A percentile compares a stretch with the other conserved stretches of the same genome.
Conservation (phyloP, 1,140 invertebrate genomes). For the Drosophila yakuba region DNA sequence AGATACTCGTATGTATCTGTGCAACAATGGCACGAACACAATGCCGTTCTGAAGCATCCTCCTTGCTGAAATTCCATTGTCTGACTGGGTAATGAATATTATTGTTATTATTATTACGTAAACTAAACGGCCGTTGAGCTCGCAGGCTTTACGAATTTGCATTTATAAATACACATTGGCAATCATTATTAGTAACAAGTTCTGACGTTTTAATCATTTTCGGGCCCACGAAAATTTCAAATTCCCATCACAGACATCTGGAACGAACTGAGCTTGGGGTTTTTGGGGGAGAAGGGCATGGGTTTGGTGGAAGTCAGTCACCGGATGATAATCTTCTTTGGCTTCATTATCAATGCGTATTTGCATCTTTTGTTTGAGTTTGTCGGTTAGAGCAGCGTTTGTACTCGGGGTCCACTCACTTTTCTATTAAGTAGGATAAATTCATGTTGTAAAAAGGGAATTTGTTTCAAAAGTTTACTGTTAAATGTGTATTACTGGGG, state of each 20-base stretch:
- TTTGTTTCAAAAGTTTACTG: background rate
- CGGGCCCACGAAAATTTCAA: constrained; percentile 49
- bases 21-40: constrained; percentile 16
- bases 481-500: too few species aligned
- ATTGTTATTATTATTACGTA: constrained; percentile 65
- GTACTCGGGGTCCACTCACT: constrained; percentile 1
- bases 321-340: constrained; percentile 51
- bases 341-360: constrained; percentile 65
- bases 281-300: background rate
- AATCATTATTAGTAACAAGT: constrained; percentile 74
- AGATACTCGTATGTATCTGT: background rate
- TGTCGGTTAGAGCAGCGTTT: constrained; percentile 3
- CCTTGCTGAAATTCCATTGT: background rate
- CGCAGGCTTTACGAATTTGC: constrained; percentile 69
- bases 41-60: background rate
- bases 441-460: background rate
- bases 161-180: constrained; percentile 77
- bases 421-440: background rate
- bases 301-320: constrained; percentile 22
- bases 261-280: background rate
- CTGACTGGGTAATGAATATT: constrained; percentile 48
- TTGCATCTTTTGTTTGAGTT: constrained; percentile 69
- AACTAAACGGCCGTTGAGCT: constrained; percentile 60
- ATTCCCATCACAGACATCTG: constrained; percentile 45
- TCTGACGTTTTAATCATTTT: constrained; percentile 62